Base-by-base conservation (phyloP, 1,140 invertebrate species). In the Babylonia areolata region DNA sequence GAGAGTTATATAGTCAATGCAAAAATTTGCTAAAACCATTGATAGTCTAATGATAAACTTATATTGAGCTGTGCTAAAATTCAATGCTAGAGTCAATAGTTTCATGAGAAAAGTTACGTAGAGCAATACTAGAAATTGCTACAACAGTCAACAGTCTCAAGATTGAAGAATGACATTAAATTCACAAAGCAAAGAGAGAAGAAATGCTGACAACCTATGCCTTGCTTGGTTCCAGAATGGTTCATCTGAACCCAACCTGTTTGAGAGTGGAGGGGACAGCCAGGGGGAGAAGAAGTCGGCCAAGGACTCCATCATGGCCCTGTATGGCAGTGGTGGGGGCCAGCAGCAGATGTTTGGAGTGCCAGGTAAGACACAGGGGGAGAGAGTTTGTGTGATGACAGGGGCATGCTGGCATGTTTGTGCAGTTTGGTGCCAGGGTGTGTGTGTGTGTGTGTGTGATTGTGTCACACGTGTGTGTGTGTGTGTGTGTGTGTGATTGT, bases 281-380 rank as follows among this genome's bases (percentile, higher is more conserved):
- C 96, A 97, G 90, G 97, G 96, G 88, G 96, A 96, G 85, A 97
- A 98, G 64, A 93, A 92, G 87, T 89, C 91, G 95, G 98, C 97
- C 39, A 99, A 98, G 94, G 97, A 98, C 91, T 98, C 97, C 92
- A 99, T 99, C 94, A 95, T 99, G 92, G 97, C 98, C 9, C 93
- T 99, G 46, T 99, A 98, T 94, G 97, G 96, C 90, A 96, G 96
- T 91, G 95, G 95, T 23, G 87, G 87, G 40, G 81, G 81, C 15
- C 82, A 71, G 75, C 90, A 87, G 39, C 90, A 91, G 75, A 88
- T 91, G 86, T 92, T 90, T 86, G 91, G 91, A 71, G 89, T 93
- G 17, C 91, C 92, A 87, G 92, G 92, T 92, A 40, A 89, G 86
- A 46, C 31, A 28, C 15, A 11, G 9, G 39, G 64, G 37, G 23